A percentile compares a stretch with the other conserved stretches of the same genome.
Conservation (phyloP, 2,888 invertebrate species). For the Bruchidius siliquastri region DNA sequence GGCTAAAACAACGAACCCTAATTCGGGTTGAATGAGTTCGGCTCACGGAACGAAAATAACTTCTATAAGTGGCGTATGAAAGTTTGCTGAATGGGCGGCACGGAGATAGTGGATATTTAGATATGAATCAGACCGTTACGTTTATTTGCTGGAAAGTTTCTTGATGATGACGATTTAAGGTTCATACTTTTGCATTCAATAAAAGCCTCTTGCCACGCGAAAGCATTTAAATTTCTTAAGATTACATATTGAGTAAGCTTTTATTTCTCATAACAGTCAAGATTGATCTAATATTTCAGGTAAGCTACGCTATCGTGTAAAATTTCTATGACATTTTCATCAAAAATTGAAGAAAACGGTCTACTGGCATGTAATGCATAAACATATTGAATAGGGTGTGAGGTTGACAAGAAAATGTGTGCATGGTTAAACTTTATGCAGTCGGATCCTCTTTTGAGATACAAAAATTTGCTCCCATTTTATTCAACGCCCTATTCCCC, state of each 20-base stretch:
- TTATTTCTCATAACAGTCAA: too few relatives aligned
- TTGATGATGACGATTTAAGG: neutral
- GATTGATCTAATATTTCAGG: too few relatives aligned
- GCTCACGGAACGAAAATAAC: neutral
- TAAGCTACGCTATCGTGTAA: too few relatives aligned
- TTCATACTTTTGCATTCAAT: neutral
- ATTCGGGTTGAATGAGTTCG: neutral
- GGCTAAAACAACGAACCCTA: neutral
- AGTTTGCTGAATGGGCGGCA: neutral
- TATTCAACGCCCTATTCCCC: too few relatives aligned
- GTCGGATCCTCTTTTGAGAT: too few relatives aligned
- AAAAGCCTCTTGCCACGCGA: neutral
- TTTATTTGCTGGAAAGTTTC: neutral
- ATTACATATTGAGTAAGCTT: neutral
- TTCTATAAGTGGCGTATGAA: neutral
- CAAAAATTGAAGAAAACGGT: too few relatives aligned
- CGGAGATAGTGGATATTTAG: neutral
- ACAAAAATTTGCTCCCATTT: too few relatives aligned
- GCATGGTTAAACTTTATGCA: too few relatives aligned
- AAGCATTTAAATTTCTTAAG: neutral
- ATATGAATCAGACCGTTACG: neutral
- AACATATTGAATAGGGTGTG: too few relatives aligned
- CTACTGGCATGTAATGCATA: too few relatives aligned
- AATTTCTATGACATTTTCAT: too few relatives aligned
- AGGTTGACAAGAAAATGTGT: too few relatives aligned